These are phyloP conservation scores for Nyctibius grandis DNA, from an alignment of 2,797 vertebrate species.

Conservation along the genomic window DNA sequence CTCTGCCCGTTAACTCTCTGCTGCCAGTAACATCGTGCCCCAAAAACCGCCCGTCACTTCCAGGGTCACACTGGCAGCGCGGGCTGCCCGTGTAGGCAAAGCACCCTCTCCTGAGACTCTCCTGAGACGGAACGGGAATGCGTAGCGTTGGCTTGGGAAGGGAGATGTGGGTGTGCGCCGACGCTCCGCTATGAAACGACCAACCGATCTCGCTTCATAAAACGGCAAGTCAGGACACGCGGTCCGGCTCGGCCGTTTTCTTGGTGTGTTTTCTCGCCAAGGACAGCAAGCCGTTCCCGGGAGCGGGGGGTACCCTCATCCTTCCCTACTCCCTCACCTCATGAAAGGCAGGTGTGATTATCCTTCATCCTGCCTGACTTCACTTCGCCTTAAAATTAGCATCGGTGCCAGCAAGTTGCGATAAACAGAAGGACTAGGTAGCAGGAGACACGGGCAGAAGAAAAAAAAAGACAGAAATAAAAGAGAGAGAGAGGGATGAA, in stretches of 20 bases:
- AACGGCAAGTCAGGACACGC: not conserved
- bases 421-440: not conserved
- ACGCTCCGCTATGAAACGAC: not conserved
- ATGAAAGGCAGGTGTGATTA: not conserved
- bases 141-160: not conserved
- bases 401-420: not conserved
- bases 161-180: fast-evolving
- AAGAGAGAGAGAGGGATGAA: too few relatives aligned
- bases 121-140: not conserved
- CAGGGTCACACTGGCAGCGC: fast-evolving
- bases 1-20: not conserved
- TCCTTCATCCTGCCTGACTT: not conserved
- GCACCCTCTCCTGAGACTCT: too few relatives aligned
- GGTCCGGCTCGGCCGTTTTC: not conserved
- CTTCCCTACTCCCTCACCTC: not conserved
- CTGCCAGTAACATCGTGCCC: too few relatives aligned
- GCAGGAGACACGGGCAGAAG: not conserved
- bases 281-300: not conserved
- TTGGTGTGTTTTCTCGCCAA: not conserved
- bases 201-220: too few relatives aligned
- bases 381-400: not conserved
- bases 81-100: too few relatives aligned
- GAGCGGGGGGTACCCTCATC: not conserved
- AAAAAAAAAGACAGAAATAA: fast-evolving
- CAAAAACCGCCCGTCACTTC: fast-evolving